Conservation (phyloP, 2,113 vertebrate species). For the Ifrita kowaldi region DNA sequence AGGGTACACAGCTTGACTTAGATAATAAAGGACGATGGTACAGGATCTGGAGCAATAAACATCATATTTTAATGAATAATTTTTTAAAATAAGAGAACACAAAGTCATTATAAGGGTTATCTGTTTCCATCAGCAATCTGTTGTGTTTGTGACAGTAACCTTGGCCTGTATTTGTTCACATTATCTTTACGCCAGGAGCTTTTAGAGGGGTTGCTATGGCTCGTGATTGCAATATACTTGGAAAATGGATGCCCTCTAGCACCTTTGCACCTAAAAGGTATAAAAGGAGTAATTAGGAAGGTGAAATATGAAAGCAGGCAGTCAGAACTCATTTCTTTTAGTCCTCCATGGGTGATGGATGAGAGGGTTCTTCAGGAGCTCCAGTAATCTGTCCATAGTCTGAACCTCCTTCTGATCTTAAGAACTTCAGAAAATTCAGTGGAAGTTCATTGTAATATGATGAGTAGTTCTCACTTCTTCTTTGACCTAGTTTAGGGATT, state of each 20-base stretch:
- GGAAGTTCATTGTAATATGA: not conserved
- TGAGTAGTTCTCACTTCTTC: not conserved
- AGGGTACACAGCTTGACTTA: conserved; percentile 4
- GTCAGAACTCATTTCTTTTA: accelerated
- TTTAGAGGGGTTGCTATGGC: not conserved
- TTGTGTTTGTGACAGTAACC: not conserved
- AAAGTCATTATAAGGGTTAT: not conserved
- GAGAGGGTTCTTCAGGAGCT: not conserved
- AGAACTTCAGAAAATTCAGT: not conserved
- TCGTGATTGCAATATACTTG: not conserved
- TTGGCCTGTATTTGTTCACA: not conserved
- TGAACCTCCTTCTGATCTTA: not conserved
- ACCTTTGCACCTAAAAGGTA: not conserved
- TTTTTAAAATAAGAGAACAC: not conserved
- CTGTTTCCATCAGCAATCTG: conserved; percentile 12
- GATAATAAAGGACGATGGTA: conserved; percentile 3
- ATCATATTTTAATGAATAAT: conserved; percentile 14
- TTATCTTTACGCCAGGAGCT: not conserved
- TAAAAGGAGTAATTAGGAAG: not conserved
- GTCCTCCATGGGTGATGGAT: accelerated
- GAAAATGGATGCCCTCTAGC: not conserved
- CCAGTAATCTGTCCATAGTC: not conserved
- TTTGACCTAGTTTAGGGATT: not conserved
- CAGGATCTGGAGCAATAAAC: not conserved
- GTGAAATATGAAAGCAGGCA: not conserved